A percentile compares a stretch with the other conserved stretches of the same genome.
These are phyloP conservation scores for Furcula furcula DNA, from an alignment of 2,888 invertebrate species.

Conservation along the genomic window DNA sequence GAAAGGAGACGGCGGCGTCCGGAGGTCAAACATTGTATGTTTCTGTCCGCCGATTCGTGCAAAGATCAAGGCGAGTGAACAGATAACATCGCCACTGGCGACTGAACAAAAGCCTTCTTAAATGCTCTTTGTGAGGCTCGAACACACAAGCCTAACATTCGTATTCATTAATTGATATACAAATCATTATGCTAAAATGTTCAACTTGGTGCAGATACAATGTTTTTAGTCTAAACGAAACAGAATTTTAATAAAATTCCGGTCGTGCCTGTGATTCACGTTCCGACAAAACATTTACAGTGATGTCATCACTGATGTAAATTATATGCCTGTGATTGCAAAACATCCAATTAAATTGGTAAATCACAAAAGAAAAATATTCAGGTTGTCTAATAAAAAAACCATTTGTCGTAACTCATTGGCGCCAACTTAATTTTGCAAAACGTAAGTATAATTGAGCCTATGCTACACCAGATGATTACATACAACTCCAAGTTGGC, in stretches of 20 bases:
- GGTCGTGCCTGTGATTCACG: slow-evolving; percentile 19
- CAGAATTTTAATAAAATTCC: slow-evolving; percentile 12
- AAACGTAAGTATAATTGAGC: too few relatives aligned
- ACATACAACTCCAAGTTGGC: too few relatives aligned
- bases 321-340: slow-evolving; percentile 15
- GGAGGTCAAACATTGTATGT: slow-evolving; percentile 48
- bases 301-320: slow-evolving; percentile 24
- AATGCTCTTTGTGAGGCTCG: slow-evolving; percentile 19
- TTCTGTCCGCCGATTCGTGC: slow-evolving; percentile 39
- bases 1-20: slow-evolving; percentile 21
- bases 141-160: slow-evolving; percentile 8
- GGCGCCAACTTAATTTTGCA: too few relatives aligned
- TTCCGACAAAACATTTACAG: slow-evolving; percentile 10
- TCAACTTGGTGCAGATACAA: neutral
- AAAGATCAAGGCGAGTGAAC: slow-evolving; percentile 65
- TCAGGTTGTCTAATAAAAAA: too few relatives aligned
- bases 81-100: slow-evolving; percentile 39
- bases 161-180: slow-evolving; percentile 1
- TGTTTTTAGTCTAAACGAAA: slow-evolving; percentile 5
- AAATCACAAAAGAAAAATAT: too few relatives aligned
- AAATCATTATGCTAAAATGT: too few relatives aligned
- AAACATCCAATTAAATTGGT: slow-evolving; percentile 15
- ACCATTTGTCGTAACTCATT: too few relatives aligned
- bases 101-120: slow-evolving; percentile 25
- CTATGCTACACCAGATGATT: too few relatives aligned